Evolutionary conservation across 1,140 invertebrate genomes (phyloP), one percentile per base, ranked within the genome.

Genomic region (Drosophila guanche): DNA sequence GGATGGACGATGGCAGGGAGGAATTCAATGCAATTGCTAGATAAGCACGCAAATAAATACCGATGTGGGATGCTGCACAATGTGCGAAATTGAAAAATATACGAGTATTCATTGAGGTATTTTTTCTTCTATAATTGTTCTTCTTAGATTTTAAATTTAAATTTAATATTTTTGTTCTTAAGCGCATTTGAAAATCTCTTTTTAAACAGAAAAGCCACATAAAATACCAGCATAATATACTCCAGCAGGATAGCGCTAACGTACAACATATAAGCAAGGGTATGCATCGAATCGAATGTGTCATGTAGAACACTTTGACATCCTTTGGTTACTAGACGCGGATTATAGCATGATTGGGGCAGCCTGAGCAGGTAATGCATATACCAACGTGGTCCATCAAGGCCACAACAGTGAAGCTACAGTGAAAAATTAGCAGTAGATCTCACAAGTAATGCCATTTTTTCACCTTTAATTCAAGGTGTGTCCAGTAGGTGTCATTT

Each of bases 371-470:
- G 1, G 8, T 66, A 69, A 0, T 69, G 58, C 47, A 81, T 20
- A 27, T 83, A 81, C 10, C 47, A 46, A 0, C 58, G 37, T 1
- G 79, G 79, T 8, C 79, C 63, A 1, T 69, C 69, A 22, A 62
- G 8, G 22, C 79, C 79, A 46, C 79, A 81, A 2, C 79, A 81
- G 2, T 33, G 22, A 3, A 78, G 3, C 79, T 81, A 22, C 0
- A 5, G 16, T 10, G 1, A n/a, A 5, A 41, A 37, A 8, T 48
- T 4, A 42, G 7, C 8, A 7, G 1, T 6, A 25, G 8, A 43
- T 8, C 1, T 10, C 4, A n/a, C 4, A 6, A 7, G 16, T 5
- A 10, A 16, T n/a, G 37, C 8, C 3, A 0, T 27, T 37, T 1
- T 4, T 1, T 10, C 4, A 81, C 79, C 56, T 60, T 47, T 0